Conservation (phyloP, 2,113 vertebrate species). For the Seriola rivoliana region DNA sequence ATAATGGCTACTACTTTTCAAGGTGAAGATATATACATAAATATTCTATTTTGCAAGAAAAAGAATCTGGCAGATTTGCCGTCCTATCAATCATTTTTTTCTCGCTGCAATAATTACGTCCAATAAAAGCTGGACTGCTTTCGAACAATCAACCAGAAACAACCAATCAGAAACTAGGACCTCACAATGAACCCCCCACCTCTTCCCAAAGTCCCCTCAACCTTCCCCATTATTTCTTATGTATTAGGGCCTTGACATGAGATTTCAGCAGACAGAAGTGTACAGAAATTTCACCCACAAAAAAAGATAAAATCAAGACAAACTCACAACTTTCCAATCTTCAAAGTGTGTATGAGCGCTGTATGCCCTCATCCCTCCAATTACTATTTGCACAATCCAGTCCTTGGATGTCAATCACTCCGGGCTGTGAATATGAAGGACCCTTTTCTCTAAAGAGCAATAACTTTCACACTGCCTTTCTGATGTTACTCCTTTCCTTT, state of each 20-base stretch:
- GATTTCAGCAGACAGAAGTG: constrained; percentile 29
- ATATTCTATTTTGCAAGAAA: constrained; percentile 84
- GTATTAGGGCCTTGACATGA: constrained; percentile 31
- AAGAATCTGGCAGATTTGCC: constrained; percentile 77
- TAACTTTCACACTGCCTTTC: constrained; percentile 77
- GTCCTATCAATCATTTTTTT: constrained; percentile 73
- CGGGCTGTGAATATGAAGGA: constrained; percentile 75
- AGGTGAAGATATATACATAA: constrained; percentile 84
- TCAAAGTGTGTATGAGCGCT: constrained; percentile 40
- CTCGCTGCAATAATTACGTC: constrained; percentile 82
- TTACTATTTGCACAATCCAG: constrained; percentile 79
- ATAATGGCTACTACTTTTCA: constrained; percentile 82
- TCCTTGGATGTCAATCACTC: constrained; percentile 66
- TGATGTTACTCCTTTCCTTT: constrained; percentile 53
- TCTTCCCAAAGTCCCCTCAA: constrained; percentile 26
- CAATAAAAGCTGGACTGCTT: constrained; percentile 76
- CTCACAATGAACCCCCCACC: constrained; percentile 50
- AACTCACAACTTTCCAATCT: constrained; percentile 32
- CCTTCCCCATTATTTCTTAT: constrained; percentile 27
- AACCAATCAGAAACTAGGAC: constrained; percentile 71
- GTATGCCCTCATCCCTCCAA: constrained; percentile 45
- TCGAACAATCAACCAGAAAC: constrained; percentile 82
- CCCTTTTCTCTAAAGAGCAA: constrained; percentile 78
- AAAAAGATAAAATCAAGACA: constrained; percentile 12
- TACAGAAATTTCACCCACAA: constrained; percentile 13